These are phyloP conservation scores for Melanogrammus aeglefinus DNA, from an alignment of 2,797 vertebrate species.

Conservation along the genomic window DNA sequence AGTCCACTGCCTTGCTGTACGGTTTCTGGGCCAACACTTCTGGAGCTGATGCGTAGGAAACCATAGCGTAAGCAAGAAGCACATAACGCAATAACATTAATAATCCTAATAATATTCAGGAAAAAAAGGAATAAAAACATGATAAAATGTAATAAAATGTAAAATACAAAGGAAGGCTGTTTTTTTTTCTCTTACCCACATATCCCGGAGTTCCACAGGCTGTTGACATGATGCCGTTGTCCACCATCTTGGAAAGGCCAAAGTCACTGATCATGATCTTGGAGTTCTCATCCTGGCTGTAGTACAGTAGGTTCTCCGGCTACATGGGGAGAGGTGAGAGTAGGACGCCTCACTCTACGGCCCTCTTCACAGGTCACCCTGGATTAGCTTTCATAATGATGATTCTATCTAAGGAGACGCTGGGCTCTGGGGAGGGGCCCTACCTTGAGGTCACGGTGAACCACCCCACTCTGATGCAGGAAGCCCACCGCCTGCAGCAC, in stretches of 20 bases:
- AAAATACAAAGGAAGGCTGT: not conserved
- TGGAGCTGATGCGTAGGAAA: constrained; percentile 76
- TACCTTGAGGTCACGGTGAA: constrained; percentile 95
- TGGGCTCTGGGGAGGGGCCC: not conserved
- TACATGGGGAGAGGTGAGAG: constrained; percentile 47
- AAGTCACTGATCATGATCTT: constrained; percentile 99
- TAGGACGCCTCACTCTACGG: not conserved
- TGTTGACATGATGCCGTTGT: constrained; percentile 92
- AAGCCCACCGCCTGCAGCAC: constrained; percentile 90
- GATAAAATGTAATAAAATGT: not conserved
- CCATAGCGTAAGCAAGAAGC: not conserved
- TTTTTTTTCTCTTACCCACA: constrained; percentile 76
- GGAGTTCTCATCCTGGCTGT: constrained; percentile 86
- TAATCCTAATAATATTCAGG: not conserved
- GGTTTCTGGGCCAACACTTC: constrained; percentile 97
- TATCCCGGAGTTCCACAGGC: constrained; percentile 97
- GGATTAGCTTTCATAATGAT: not conserved
- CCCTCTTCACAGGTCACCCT: not conserved
- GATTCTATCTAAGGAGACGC: not conserved
- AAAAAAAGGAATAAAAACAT: not conserved
- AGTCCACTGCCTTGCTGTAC: constrained; percentile 96
- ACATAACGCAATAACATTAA: not conserved
- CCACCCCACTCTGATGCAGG: constrained; percentile 87
- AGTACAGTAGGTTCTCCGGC: constrained; percentile 96
- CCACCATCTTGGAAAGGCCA: constrained; percentile 93